phyloP scores from a whole-genome alignment of 2,797 vertebrate genomes.

The Clamator glandarius region DNA sequence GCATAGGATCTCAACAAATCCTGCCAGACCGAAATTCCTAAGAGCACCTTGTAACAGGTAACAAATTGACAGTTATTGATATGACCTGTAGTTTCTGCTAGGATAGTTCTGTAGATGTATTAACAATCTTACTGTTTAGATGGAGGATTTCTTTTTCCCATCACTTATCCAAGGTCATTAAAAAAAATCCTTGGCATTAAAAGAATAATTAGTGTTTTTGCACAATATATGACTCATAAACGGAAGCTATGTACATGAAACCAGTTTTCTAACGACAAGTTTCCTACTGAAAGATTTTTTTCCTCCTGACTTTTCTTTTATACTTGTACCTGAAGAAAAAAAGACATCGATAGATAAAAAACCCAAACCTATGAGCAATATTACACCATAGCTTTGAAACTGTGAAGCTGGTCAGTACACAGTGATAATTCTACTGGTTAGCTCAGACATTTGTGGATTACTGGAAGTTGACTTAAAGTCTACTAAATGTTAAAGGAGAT shows the following conservation, averaged over 20 bases:
- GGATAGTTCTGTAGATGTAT: not conserved
- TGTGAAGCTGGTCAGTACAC: not conserved
- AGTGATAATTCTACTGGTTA: not conserved
- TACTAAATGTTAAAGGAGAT: not conserved
- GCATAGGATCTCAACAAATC: not conserved
- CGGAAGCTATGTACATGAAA: not conserved
- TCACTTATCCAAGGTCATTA: not conserved
- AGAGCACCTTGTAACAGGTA: not conserved
- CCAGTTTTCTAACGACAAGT: not conserved
- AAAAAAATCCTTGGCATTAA: not conserved
- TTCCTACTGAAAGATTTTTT: not conserved
- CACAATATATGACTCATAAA: not conserved
- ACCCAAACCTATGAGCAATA: not conserved
- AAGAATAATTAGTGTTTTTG: not conserved
- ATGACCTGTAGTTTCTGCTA: not conserved
- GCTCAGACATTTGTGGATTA: not conserved
- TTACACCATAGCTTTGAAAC: not conserved
- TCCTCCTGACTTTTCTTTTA: not conserved
- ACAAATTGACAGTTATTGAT: not conserved
- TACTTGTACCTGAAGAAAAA: not conserved
- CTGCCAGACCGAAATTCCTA: not conserved
- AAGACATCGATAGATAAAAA: not conserved
- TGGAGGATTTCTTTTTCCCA: not conserved
- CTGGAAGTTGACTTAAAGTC: not conserved
- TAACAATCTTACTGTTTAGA: not conserved